A percentile compares a stretch with the other conserved stretches of the same genome.
phyloP scores from a whole-genome alignment of 2,888 invertebrate species.

The Deroplatys truncata region DNA sequence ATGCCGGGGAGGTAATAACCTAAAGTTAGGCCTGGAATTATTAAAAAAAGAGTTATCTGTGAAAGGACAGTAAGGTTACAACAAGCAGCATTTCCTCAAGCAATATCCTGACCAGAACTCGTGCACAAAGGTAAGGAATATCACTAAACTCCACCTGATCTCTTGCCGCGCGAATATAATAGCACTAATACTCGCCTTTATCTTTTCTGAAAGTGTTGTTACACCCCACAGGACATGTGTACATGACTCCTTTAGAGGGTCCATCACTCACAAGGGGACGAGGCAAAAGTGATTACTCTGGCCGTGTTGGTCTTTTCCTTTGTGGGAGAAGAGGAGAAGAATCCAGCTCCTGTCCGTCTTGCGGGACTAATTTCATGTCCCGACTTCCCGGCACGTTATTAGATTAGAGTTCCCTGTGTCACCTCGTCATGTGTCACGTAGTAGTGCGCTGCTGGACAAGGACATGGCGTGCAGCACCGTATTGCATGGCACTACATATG shows the following conservation, averaged over 20 bases:
- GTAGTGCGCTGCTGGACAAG: not conserved
- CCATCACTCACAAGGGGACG: not conserved
- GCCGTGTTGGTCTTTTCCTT: not conserved
- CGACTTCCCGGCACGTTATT: not conserved
- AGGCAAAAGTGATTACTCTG: not conserved
- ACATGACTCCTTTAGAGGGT: not conserved
- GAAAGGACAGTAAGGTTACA: too few relatives aligned
- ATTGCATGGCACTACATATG: not conserved
- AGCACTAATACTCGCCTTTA: not conserved
- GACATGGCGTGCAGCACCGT: not conserved
- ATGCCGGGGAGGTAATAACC: too few relatives aligned
- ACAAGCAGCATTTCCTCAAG: too few relatives aligned
- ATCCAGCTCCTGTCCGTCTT: not conserved
- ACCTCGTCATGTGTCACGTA: not conserved
- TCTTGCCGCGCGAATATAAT: not conserved
- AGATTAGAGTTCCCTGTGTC: not conserved
- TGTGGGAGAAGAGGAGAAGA: not conserved
- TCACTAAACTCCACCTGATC: not conserved
- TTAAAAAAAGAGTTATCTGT: too few relatives aligned
- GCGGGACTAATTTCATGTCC: slow-evolving; percentile 14
- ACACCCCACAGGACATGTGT: not conserved
- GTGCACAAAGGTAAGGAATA: not conserved
- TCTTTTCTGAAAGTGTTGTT: not conserved
- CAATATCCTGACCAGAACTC: not conserved
- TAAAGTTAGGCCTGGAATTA: too few relatives aligned